These are phyloP conservation scores for Karalla daura DNA, from an alignment of 2,797 vertebrate species.

Conservation along the genomic window DNA sequence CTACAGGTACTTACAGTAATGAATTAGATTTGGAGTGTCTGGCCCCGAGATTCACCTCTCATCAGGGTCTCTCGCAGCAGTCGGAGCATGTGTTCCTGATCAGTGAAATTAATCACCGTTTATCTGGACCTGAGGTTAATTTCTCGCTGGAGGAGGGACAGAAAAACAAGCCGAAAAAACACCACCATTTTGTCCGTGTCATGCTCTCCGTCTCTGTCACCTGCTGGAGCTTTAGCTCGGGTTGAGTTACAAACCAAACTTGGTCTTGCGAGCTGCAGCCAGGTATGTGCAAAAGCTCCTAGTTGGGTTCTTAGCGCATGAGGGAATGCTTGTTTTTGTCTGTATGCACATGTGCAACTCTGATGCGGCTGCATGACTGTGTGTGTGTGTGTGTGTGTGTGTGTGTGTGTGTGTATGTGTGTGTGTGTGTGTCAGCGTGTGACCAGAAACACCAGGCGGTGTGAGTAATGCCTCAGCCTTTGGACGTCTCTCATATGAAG, in stretches of 20 bases:
- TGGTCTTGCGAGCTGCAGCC: constrained; percentile 40
- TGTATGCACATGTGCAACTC: background rate
- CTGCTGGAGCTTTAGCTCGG: constrained; percentile 50
- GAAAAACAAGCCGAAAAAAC: constrained; percentile 17
- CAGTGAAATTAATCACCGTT: constrained; percentile 67
- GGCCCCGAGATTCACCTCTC: constrained; percentile 45
- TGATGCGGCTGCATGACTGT: background rate
- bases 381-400: background rate
- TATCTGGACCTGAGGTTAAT: constrained; percentile 61
- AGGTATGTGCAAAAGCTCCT: constrained; percentile 29
- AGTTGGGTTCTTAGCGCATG: constrained; percentile 28
- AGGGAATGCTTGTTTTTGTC: background rate
- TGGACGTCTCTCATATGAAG: constrained; percentile 70
- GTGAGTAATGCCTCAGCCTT: constrained; percentile 68
- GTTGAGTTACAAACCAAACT: constrained; percentile 68
- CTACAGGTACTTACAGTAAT: constrained; percentile 59
- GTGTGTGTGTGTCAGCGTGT: constrained; percentile 16
- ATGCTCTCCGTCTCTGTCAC: constrained; percentile 60
- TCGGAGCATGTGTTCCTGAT: constrained; percentile 75
- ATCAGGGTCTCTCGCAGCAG: constrained; percentile 54
- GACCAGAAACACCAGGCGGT: constrained; percentile 56
- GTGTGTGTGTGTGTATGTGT: constrained; percentile 20
- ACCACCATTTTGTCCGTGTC: constrained; percentile 9
- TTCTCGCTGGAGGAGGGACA: constrained; percentile 30
- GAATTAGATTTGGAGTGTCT: constrained; percentile 54